Percentiles rank a stretch among this genome's conserved stretches.
Evolutionary conservation across 2,113 vertebrate species (phyloP).

Genomic region (Copsychus sechellarum): DNA sequence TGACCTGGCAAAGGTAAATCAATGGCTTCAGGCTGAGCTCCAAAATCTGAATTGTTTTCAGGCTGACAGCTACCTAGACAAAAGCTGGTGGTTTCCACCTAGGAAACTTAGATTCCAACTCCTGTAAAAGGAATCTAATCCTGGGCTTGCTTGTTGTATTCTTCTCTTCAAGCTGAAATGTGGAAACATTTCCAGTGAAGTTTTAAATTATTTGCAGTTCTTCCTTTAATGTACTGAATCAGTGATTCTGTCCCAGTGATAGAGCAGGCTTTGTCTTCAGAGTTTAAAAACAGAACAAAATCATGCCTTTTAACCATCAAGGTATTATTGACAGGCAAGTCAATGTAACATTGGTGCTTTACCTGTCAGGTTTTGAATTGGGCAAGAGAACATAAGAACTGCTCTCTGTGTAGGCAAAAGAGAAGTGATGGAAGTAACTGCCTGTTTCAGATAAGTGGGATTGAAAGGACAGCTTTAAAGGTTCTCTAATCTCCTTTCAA

Average conservation of each 20-base stretch:
- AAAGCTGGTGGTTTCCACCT: background rate
- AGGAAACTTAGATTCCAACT: background rate
- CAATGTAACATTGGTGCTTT: background rate
- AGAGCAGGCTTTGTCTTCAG: background rate
- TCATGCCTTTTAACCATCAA: background rate
- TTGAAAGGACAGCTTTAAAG: background rate
- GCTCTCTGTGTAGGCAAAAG: background rate
- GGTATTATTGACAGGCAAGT: background rate
- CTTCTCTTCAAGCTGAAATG: background rate
- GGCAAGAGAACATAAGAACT: background rate
- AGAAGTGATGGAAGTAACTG: background rate
- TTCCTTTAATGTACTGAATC: background rate
- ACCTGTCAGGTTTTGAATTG: background rate
- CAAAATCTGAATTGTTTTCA: background rate
- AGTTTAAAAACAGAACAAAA: background rate
- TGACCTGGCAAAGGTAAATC: constrained; percentile 93
- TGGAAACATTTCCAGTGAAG: background rate
- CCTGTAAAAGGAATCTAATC: background rate
- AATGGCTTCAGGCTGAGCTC: background rate
- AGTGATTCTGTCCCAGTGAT: background rate
- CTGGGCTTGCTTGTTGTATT: background rate
- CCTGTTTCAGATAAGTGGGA: background rate
- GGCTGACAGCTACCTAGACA: background rate
- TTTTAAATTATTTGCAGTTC: background rate
- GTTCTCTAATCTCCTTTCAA: background rate